Evolutionary conservation across 2,797 vertebrate species (phyloP).

Genomic region (Moxostoma hubbsi): DNA sequence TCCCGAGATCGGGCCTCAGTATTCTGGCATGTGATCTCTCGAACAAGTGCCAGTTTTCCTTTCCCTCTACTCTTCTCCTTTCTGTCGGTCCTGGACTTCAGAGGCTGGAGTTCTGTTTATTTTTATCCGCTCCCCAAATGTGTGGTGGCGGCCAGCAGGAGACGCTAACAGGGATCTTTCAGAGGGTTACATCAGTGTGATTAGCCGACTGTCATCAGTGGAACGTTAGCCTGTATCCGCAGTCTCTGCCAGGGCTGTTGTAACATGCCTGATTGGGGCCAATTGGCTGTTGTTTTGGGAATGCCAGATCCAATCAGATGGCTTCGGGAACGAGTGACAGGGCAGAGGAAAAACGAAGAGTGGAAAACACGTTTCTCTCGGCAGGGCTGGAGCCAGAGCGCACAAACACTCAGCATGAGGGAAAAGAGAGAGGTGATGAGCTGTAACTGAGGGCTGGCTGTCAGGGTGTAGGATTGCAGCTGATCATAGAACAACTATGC

Average conservation of each 20-base stretch:
- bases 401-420: constrained; percentile 8
- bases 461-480: constrained; percentile 27
- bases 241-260: constrained; percentile 60
- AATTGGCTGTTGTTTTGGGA: constrained; percentile 58
- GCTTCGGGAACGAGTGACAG: constrained; percentile 49
- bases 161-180: constrained; percentile 63
- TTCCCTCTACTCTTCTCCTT: constrained; percentile 46
- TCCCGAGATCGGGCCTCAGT: constrained; percentile 1
- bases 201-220: constrained; percentile 60
- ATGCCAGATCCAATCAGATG: constrained; percentile 56
- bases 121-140: constrained; percentile 54
- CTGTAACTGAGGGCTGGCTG: constrained; percentile 5
- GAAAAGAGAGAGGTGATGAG: constrained; percentile 16
- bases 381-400: constrained; percentile 5
- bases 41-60: constrained; percentile 10
- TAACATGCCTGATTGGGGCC: constrained; percentile 57
- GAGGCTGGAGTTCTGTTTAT: constrained; percentile 62
- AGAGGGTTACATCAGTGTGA: constrained; percentile 69
- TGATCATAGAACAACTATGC: constrained; percentile 20
- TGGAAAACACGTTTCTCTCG: constrained; percentile 31
- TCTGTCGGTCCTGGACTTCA: constrained; percentile 47
- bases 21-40: constrained; percentile 20
- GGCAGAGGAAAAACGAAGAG: constrained; percentile 49
- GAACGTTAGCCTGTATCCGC: constrained; percentile 46
- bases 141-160: constrained; percentile 40